These are phyloP conservation scores for Ormyrus pomaceus DNA, from an alignment of 2,888 invertebrate species.

Conservation along the genomic window DNA sequence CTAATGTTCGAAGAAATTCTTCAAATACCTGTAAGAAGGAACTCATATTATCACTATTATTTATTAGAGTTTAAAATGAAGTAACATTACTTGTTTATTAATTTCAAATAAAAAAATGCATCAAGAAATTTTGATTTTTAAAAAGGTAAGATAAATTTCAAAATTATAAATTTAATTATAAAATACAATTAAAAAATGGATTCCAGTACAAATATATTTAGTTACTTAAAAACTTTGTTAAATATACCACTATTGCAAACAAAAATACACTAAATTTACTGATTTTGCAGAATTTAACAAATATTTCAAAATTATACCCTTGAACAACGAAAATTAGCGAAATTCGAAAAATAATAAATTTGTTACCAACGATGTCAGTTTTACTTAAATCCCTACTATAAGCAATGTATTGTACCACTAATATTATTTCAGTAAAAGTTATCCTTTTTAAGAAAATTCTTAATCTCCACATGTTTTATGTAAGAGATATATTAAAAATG, in stretches of 20 bases:
- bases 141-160: slow-evolving; percentile 12
- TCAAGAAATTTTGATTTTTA: slow-evolving; percentile 7
- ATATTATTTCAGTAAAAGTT: slow-evolving; percentile 28
- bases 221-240: no score
- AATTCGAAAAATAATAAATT: slow-evolving; percentile 44
- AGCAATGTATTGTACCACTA: slow-evolving; percentile 17
- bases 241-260: no score
- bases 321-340: slow-evolving; percentile 17
- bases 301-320: slow-evolving; percentile 35
- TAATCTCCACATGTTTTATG: not conserved
- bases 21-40: slow-evolving; percentile 69
- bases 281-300: slow-evolving; percentile 3
- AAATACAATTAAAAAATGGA: not conserved
- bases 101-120: not conserved
- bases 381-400: slow-evolving; percentile 28
- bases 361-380: slow-evolving; percentile 54
- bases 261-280: no score
- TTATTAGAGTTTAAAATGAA: slow-evolving; percentile 33
- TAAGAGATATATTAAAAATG: slow-evolving; percentile 29
- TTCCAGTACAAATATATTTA: not conserved
- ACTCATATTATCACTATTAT: not conserved
- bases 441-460: slow-evolving; percentile 1
- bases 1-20: slow-evolving; percentile 69
- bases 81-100: slow-evolving; percentile 13
- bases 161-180: slow-evolving; percentile 8